These are phyloP conservation scores for Peromyscus aztecus DNA, from an alignment of 2,797 vertebrate species.

Conservation along the genomic window DNA sequence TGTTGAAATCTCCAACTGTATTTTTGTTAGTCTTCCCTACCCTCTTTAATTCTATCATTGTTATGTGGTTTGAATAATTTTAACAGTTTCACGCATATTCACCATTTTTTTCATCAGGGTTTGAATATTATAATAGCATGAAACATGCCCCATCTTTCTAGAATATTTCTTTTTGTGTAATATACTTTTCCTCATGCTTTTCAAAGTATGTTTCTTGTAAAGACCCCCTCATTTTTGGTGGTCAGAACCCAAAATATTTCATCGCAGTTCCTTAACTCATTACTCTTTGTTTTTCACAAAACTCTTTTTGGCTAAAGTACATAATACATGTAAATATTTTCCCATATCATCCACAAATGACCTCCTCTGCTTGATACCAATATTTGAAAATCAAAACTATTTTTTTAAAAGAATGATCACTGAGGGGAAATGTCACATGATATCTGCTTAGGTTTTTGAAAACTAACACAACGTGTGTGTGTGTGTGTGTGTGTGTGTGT, in stretches of 20 bases:
- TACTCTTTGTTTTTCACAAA: neutral
- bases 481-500: neutral
- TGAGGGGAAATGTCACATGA: neutral
- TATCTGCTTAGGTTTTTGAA: slow-evolving; percentile 3
- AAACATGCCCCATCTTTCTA: neutral
- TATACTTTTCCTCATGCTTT: neutral
- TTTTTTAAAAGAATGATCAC: neutral
- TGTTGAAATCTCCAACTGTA: neutral
- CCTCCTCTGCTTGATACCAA: neutral
- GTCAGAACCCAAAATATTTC: slow-evolving; percentile 14
- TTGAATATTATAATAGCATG: neutral
- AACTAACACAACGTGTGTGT: neutral
- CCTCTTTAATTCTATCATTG: slow-evolving; percentile 8
- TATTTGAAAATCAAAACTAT: neutral
- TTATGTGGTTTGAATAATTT: neutral
- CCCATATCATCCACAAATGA: neutral
- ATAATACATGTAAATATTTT: neutral
- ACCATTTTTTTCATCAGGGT: neutral
- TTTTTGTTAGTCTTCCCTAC: neutral
- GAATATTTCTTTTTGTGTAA: neutral
- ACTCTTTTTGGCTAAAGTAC: neutral
- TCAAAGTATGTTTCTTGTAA: slow-evolving; percentile 11
- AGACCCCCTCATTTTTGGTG: neutral
- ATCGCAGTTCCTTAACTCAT: neutral
- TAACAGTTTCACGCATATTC: neutral